phyloP scores from a whole-genome alignment of 2,113 vertebrate species.

The Pygoscelis antarcticus region DNA sequence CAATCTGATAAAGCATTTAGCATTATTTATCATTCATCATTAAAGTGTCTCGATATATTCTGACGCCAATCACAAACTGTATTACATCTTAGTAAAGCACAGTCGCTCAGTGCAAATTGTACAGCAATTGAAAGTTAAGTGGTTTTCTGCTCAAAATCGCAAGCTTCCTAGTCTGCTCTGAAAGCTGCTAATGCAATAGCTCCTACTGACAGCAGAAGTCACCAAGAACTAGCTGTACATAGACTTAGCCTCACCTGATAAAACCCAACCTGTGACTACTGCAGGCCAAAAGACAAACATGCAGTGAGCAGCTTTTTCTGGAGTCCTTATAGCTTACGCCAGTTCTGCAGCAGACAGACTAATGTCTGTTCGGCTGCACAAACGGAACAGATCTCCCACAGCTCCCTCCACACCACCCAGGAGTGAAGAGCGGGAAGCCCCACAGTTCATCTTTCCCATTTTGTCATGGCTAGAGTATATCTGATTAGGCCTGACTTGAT shows the following conservation, averaged over 20 bases:
- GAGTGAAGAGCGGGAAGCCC: neutral
- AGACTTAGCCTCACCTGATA: neutral
- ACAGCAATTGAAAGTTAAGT: neutral
- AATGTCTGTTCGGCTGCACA: neutral
- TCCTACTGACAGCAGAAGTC: neutral
- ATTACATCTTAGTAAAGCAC: neutral
- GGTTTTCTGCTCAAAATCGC: neutral
- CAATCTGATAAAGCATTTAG: neutral
- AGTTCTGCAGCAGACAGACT: neutral
- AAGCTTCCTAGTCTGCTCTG: neutral
- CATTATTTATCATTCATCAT: neutral
- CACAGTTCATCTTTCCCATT: neutral
- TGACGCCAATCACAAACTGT: neutral
- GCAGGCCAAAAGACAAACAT: neutral
- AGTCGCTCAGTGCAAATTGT: neutral
- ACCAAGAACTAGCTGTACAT: neutral
- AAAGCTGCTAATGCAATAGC: neutral
- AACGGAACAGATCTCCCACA: fast-evolving
- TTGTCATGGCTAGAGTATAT: neutral
- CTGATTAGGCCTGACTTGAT: neutral
- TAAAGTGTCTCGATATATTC: neutral
- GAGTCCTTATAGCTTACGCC: neutral
- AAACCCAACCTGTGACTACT: neutral
- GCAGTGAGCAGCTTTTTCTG: neutral
- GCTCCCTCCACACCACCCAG: neutral